Percentiles rank a stretch among this genome's conserved stretches.
These are phyloP conservation scores for Ornithorhynchus anatinus DNA, from an alignment of 2,113 vertebrate species.

Conservation along the genomic window DNA sequence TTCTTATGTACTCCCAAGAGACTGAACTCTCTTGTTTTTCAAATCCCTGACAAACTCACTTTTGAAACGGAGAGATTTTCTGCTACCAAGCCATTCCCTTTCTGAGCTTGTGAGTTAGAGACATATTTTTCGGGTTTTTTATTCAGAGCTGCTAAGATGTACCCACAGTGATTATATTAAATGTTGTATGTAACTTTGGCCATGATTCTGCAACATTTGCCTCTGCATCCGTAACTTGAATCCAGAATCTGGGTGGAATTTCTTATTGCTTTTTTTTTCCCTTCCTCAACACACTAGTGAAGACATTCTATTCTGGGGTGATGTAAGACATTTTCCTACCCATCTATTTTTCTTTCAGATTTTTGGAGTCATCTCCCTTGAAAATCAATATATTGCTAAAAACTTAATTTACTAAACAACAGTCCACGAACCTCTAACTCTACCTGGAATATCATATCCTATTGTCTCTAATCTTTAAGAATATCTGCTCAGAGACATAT, in stretches of 20 bases:
- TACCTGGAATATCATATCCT: conserved; percentile 8
- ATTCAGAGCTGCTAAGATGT: conserved; percentile 18
- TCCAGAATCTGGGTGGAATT: conserved; percentile 1
- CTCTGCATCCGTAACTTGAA: neutral
- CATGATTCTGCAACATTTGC: neutral
- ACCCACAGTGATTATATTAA: conserved; percentile 31
- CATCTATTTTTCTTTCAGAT: conserved; percentile 1
- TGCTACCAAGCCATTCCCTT: neutral
- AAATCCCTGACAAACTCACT: too few species aligned
- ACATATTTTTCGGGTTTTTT: conserved; percentile 24
- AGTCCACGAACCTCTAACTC: conserved; percentile 30
- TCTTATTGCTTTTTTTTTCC: neutral
- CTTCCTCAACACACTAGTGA: neutral
- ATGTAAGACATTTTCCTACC: conserved; percentile 2
- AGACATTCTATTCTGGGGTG: neutral
- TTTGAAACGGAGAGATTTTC: too few species aligned
- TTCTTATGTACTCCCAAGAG: too few species aligned
- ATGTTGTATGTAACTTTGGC: conserved; percentile 44
- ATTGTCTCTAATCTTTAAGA: neutral
- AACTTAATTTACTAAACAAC: conserved; percentile 28
- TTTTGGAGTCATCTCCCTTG: conserved; percentile 12
- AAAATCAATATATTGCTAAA: conserved; percentile 20
- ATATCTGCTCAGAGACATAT: conserved; percentile 20
- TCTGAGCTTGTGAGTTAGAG: conserved; percentile 15
- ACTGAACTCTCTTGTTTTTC: too few species aligned